phyloP scores from a whole-genome alignment of 92 coral and sea anemone genomes.

The Siderastrea radians region DNA sequence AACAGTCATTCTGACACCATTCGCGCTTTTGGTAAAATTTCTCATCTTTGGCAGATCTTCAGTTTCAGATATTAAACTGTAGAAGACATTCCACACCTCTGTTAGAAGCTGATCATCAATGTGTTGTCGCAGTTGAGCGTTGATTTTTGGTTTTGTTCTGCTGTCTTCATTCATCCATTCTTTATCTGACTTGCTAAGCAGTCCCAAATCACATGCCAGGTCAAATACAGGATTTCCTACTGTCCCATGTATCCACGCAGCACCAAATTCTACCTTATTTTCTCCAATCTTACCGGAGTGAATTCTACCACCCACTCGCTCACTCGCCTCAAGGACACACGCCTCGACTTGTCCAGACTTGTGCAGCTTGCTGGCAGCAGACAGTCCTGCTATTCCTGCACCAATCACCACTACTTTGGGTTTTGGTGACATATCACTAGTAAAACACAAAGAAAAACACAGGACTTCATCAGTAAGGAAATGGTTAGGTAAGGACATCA shows the following conservation, averaged over 20 bases:
- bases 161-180: conserved; percentile 12
- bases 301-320: conserved; percentile 69
- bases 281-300: conserved; percentile 36
- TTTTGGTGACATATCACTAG: neutral
- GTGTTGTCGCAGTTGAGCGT: neutral
- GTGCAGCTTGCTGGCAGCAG: conserved; percentile 55
- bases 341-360: conserved; percentile 59
- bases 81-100: conserved; percentile 34
- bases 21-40: neutral
- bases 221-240: conserved; percentile 54
- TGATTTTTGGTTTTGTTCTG: neutral
- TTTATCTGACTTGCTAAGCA: conserved; percentile 9
- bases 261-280: conserved; percentile 63
- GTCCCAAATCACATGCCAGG: conserved; percentile 33
- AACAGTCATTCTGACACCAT: conserved; percentile 13
- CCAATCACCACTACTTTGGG: conserved; percentile 61
- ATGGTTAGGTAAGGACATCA: too few relatives aligned
- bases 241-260: conserved; percentile 66
- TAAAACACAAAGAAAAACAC: neutral
- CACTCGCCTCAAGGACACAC: conserved; percentile 67
- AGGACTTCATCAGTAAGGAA: too few relatives aligned
- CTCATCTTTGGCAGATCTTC: conserved; percentile 13
- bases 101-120: conserved; percentile 15
- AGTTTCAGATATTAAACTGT: conserved; percentile 1
- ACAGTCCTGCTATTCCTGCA: conserved; percentile 70